Evolutionary conservation across 2,888 invertebrate genomes (phyloP).

Genomic region (Andricus quercusramuli): DNA sequence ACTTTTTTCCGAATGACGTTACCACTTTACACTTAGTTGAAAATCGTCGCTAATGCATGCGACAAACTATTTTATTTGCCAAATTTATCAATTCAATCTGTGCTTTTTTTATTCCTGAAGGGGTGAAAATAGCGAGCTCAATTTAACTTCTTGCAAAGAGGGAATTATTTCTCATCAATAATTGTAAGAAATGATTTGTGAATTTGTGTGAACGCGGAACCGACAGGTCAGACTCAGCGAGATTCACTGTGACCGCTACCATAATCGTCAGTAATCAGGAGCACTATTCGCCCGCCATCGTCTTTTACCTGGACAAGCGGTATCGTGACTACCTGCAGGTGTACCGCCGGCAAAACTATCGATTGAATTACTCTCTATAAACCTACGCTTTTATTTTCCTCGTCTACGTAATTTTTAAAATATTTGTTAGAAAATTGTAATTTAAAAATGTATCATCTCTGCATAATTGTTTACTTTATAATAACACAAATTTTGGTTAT

Average conservation of each 20-base stretch:
- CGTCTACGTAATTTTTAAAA: not conserved
- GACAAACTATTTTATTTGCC: not conserved
- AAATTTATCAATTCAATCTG: conserved; percentile 1
- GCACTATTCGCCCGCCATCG: conserved; percentile 56
- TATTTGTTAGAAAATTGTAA: not conserved
- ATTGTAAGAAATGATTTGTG: not conserved
- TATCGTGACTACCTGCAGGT: conserved; percentile 53
- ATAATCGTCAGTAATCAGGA: conserved; percentile 42
- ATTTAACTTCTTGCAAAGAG: not conserved
- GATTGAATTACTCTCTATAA: conserved; percentile 16
- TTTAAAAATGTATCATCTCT: no score
- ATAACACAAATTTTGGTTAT: not conserved
- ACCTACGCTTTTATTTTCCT: conserved; percentile 14
- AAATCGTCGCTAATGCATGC: not conserved
- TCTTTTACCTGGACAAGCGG: conserved; percentile 56
- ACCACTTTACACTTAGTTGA: conserved; percentile 7
- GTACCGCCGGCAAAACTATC: conserved; percentile 42
- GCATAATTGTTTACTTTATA: not conserved
- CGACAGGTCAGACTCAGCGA: not conserved
- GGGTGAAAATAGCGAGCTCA: not conserved
- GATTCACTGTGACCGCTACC: conserved; percentile 38
- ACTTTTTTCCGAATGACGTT: not conserved
- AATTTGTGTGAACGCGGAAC: not conserved
- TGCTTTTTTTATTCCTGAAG: not conserved
- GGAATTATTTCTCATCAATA: not conserved